Evolutionary conservation across 1,140 invertebrate genomes (phyloP), one percentile per base, ranked within the genome.

Genomic region (Drosophila seguyi): DNA sequence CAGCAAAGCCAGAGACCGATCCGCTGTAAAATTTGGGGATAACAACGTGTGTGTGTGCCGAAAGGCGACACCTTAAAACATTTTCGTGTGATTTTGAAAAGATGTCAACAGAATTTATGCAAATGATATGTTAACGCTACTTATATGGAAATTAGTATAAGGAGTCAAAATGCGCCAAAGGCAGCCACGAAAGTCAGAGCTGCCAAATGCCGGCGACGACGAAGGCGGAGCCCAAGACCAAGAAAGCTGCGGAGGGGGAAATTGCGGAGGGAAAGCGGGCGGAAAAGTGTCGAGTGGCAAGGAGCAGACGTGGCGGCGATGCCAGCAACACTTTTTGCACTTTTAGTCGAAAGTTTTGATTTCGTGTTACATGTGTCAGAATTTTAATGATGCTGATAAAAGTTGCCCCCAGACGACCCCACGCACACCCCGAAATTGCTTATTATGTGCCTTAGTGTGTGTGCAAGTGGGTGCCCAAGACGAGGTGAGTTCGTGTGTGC

Each of bases 61-160:
- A 62, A 65, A 59, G 81, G 74, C 71, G 74, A 74, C 81, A 88
- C 85, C 85, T 90, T 85, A 79, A 88, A 88, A 88, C 85, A 88
- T 90, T 88, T 88, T 88, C 85, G 85, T 88, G 85, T 83, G 85
- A 88, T 88, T 88, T 88, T 90, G 85, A 88, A 88, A 88, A 88
- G 85, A 88, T 88, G 85, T 90, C 85, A 90, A 90, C 85, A 85
- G 88, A 90, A 90, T 90, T 90, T 90, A 90, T 90, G 85, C 85
- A 90, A 90, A 90, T 90, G 86, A 90, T 90, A 90, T 90, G 85
- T 90, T 90, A 90, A 90, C 85, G 85, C 85, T 90, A 90, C 85
- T 90, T 90, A 90, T 90, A 90, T 90, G 85, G 85, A 90, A 90
- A 90, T 90, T 90, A 90, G 85, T 90, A 85, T 90, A 90, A 90